A percentile compares a stretch with the other conserved stretches of the same genome.
phyloP scores from a whole-genome alignment of 2,888 invertebrate genomes.

The Branchipolynoe longqiensis region DNA sequence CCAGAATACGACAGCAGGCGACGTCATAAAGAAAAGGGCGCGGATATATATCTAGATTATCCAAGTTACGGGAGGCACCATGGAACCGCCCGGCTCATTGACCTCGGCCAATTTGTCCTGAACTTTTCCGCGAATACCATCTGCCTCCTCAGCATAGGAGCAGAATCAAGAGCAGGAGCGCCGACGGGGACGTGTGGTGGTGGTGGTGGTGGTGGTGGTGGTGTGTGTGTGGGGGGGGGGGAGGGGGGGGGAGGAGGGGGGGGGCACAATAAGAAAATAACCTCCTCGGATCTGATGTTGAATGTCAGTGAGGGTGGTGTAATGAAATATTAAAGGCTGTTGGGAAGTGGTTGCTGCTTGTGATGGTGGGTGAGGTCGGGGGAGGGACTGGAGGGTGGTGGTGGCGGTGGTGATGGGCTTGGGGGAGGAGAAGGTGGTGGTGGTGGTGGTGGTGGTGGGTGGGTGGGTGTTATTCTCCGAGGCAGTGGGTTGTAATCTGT shows the following conservation, averaged over 20 bases:
- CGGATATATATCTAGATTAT: slow-evolving; percentile 31
- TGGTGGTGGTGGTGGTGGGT: background rate
- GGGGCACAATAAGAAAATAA: background rate
- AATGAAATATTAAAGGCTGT: no score
- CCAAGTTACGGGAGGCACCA: slow-evolving; percentile 25
- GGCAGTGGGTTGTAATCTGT: no score
- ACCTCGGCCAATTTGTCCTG: slow-evolving; percentile 29
- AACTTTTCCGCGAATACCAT: slow-evolving; percentile 46
- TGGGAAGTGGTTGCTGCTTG: no score
- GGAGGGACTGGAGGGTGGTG: no score
- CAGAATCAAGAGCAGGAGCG: background rate
- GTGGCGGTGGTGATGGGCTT: no score
- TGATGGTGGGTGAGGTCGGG: no score
- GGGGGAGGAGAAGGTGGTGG: no score
- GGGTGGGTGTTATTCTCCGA: background rate
- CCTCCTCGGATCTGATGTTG: no score
- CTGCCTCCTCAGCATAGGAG: slow-evolving; percentile 8
- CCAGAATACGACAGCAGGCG: background rate
- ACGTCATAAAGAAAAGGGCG: slow-evolving; percentile 23
- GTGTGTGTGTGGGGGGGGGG: background rate
- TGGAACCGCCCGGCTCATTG: slow-evolving; percentile 27
- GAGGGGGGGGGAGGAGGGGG: background rate
- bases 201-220: background rate
- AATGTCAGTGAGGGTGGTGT: no score
- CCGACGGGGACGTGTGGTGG: no score